Conservation (phyloP, 2,888 invertebrate genomes). For the Thera britannica region DNA sequence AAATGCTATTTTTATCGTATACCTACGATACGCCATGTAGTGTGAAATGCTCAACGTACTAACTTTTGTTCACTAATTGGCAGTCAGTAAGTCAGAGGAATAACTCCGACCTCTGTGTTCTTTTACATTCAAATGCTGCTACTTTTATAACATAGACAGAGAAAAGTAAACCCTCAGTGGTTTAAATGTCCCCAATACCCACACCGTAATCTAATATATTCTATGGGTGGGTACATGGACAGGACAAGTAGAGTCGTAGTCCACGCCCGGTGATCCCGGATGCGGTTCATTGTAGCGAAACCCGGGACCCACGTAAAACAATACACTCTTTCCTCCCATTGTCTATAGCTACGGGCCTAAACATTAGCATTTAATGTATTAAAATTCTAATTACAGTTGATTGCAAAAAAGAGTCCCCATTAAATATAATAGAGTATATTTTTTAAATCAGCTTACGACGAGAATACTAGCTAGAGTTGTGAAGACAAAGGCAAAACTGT, state of each 20-base stretch:
- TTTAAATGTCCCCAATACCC: constrained; percentile 21
- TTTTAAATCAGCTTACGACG: too few species aligned
- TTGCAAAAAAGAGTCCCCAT: constrained; percentile 10
- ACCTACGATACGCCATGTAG: too few species aligned
- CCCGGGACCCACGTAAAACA: constrained; percentile 77
- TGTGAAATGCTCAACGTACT: too few species aligned
- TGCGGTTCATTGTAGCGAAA: constrained; percentile 83
- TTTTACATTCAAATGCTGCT: not conserved
- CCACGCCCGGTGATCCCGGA: constrained; percentile 73
- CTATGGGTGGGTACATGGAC: constrained; percentile 46
- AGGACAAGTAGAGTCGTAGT: constrained; percentile 35
- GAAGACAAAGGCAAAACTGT: not conserved
- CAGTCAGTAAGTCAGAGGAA: too few species aligned
- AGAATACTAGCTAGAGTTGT: too few species aligned
- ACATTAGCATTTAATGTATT: constrained; percentile 48
- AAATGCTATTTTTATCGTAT: too few species aligned
- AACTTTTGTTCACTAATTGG: too few species aligned
- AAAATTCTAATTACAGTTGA: constrained; percentile 19
- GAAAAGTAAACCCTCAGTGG: not conserved
- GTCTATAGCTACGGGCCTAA: constrained; percentile 60
- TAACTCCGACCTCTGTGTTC: too few species aligned
- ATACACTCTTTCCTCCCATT: constrained; percentile 81
- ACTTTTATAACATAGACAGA: not conserved
- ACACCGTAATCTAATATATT: constrained; percentile 51
- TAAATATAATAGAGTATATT: not conserved